phyloP scores from a whole-genome alignment of 2,888 invertebrate genomes.

The Drosophila birchii region DNA sequence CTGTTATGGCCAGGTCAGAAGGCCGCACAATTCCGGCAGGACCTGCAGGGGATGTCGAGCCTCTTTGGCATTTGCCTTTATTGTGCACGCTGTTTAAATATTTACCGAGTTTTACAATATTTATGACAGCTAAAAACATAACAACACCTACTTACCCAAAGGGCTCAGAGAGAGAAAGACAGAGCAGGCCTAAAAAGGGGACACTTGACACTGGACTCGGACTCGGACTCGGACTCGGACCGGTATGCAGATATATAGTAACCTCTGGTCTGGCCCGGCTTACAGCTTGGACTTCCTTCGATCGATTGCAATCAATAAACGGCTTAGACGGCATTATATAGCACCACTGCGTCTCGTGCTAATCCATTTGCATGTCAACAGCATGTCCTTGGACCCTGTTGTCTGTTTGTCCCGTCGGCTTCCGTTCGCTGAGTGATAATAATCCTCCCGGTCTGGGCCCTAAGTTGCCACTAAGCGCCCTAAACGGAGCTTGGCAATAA shows the following conservation, averaged over 20 bases:
- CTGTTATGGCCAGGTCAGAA: slow-evolving; percentile 58
- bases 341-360: slow-evolving; percentile 61
- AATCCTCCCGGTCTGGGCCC: slow-evolving; percentile 48
- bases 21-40: slow-evolving; percentile 23
- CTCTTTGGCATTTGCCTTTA: slow-evolving; percentile 76
- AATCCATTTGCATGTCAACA: slow-evolving; percentile 78
- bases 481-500: slow-evolving; percentile 72
- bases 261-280: slow-evolving; percentile 29
- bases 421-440: slow-evolving; percentile 37
- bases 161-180: slow-evolving; percentile 11
- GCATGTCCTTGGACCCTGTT: slow-evolving; percentile 8
- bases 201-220: slow-evolving; percentile 70
- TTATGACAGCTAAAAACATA: slow-evolving; percentile 80
- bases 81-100: slow-evolving; percentile 78
- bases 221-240: slow-evolving; percentile 1
- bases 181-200: slow-evolving; percentile 28
- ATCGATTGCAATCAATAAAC: slow-evolving; percentile 80
- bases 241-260: background rate
- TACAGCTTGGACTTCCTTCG: slow-evolving; percentile 41
- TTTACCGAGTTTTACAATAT: slow-evolving; percentile 79
- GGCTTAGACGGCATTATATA: slow-evolving; percentile 67
- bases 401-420: slow-evolving; percentile 11
- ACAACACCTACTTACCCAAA: slow-evolving; percentile 69
- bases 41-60: slow-evolving; percentile 36
- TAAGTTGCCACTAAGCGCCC: slow-evolving; percentile 72